Evolutionary conservation across 1,140 invertebrate species (phyloP), one percentile per base, ranked within the genome.

Genomic region (Fragariocoptes setiger): DNA sequence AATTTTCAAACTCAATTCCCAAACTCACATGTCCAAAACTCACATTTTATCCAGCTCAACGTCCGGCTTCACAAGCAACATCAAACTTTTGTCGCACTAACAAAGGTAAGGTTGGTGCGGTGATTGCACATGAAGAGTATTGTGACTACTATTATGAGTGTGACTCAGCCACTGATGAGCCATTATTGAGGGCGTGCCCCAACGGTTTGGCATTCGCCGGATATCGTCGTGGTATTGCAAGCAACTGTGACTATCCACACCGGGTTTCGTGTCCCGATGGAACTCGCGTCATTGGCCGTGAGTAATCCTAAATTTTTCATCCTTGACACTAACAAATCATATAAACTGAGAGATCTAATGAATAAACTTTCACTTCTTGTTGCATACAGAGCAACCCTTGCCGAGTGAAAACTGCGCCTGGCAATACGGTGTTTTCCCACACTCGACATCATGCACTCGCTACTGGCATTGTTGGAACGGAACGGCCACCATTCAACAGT

Each of bases 381-480:
- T n/a, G n/a, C n/a, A n/a, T n/a, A n/a, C n/a, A n/a, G 74, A 85
- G 56, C 67, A 74, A 14, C 77, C 77, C 19, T 73, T 79, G 40
- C 62, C 65, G 5, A 71, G 70, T 0, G 77, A 82, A 45, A 78
- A 83, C 52, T 85, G 79, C 53, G 76, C 78, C 50, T 85, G 78
- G 78, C 59, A 80, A 42, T 85, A 82, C 53, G 79, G 79, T 17
- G 82, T 83, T 48, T 83, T 83, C 55, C 77, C 78, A 0, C 79
- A 85, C 54, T 77, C 82, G 56, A 82, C 77, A 0, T 78, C 74
- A 0, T 83, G 79, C 60, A 85, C 78, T 0, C 62, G 79, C 14
- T 83, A 83, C 56, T 85, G 78, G 78, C 82, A 78, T 1, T 83
- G 78, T 55, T 83, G 78, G 79, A 83, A 83, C 55, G 77, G 78